Evolutionary conservation across 1,140 invertebrate genomes (phyloP), one percentile per base, ranked within the genome.

Genomic region (Diorhabda elongata): DNA sequence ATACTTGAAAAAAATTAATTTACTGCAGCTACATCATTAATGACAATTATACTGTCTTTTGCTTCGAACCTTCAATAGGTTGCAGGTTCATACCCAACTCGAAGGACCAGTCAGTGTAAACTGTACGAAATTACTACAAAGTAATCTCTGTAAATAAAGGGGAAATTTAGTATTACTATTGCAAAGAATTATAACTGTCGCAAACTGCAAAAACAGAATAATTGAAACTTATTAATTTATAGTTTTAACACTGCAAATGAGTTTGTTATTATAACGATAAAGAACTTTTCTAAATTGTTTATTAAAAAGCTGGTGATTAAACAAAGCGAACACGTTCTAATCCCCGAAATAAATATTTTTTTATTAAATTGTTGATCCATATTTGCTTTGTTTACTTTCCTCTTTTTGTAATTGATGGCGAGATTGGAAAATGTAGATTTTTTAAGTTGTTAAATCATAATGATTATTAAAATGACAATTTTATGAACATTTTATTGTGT

Each of bases 321-420:
- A 52, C 47, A 52, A 52, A 52, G 47, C 47, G n/a, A 52, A 52
- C 26, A 52, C n/a, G 6, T 52, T 52, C 47, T 52, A 52, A 6
- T 52, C 47, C 47, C 47, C 47, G 6, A 52, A 52, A 52, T 52
- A 52, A 52, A 52, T 52, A 52, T 52, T 52, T 52, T 52, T 52
- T 52, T 52, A 52, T 52, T 52, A 52, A 6, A n/a, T 52, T 52
- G 47, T 6, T 52, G 47, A 52, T 52, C 47, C n/a, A 52, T 52
- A 52, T 52, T 52, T 52, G 47, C 47, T 52, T 52, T 52, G 47
- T 52, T 52, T 52, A 52, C n/a, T 52, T 52, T 52, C 47, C n/a
- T 6, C 47, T 52, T 52, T 52, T 52, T 52, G n/a, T 52, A 8
- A 52, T 52, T 8, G 6, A 52, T 8, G n/a, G n/a, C 47, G n/a